These are phyloP conservation scores for Ellobium chinense DNA, from an alignment of 2,888 invertebrate genomes.

Conservation along the genomic window DNA sequence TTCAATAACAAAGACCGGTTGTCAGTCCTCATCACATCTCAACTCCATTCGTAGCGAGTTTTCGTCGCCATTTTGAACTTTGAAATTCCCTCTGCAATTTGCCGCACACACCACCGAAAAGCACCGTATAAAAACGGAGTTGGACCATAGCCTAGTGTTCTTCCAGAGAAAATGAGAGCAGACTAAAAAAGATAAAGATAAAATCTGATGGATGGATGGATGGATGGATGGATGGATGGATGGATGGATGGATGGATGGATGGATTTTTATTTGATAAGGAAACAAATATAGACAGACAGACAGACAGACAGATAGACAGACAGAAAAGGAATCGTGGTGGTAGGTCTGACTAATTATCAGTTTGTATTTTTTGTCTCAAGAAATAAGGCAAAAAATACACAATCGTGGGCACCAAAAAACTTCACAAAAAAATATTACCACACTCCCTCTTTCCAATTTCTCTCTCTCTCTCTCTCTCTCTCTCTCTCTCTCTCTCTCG, in stretches of 20 bases:
- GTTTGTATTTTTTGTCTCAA: too few relatives aligned
- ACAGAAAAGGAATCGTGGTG: not conserved
- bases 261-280: too few relatives aligned
- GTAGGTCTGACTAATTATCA: too few relatives aligned
- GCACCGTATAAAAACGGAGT: not conserved
- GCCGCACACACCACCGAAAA: constrained; percentile 32
- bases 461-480: not conserved
- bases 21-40: not conserved
- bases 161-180: not conserved
- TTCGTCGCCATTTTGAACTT: constrained; percentile 21
- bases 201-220: not conserved
- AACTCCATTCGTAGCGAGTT: not conserved
- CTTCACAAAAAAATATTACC: too few relatives aligned
- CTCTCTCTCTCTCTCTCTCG: not conserved
- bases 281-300: not conserved
- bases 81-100: constrained; percentile 38
- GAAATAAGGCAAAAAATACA: too few relatives aligned
- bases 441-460: not conserved
- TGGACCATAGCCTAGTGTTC: not conserved
- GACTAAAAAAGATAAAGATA: not conserved
- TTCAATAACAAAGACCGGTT: not conserved
- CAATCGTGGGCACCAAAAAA: too few relatives aligned
- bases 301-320: not conserved
- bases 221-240: not conserved
- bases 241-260: not conserved